Conservation (phyloP, 2,113 vertebrate species). For the Paedocypris sp. region DNA sequence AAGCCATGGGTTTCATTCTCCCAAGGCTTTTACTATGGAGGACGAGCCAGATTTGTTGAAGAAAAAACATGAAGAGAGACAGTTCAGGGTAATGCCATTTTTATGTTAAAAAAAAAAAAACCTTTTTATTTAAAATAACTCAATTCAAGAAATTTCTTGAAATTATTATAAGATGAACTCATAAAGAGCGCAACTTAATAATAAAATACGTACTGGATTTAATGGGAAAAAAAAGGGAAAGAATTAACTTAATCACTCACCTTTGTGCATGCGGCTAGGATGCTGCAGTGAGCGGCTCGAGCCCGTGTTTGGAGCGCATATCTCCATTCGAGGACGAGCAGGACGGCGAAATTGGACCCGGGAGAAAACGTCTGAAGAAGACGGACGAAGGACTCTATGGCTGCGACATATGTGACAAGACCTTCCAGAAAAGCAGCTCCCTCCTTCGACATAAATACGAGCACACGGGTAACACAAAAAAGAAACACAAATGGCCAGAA, state of each 20-base stretch:
- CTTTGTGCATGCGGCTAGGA: too few relatives aligned
- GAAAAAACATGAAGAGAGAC: conserved; percentile 56
- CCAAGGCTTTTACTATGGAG: conserved; percentile 57
- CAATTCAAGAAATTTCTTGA: too few relatives aligned
- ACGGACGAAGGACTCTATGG: conserved; percentile 68
- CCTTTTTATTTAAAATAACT: too few relatives aligned
- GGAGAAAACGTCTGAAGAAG: conserved; percentile 64
- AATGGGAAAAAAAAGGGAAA: too few relatives aligned
- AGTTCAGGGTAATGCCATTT: conserved; percentile 62
- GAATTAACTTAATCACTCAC: too few relatives aligned
- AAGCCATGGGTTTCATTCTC: conserved; percentile 49
- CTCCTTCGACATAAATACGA: conserved; percentile 73
- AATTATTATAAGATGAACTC: too few relatives aligned
- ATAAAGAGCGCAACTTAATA: too few relatives aligned
- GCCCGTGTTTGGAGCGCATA: conserved; percentile 57
- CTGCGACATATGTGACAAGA: conserved; percentile 72
- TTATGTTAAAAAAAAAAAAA: too few relatives aligned
- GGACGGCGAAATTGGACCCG: conserved; percentile 49
- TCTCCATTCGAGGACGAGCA: conserved; percentile 56
- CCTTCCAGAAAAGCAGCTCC: conserved; percentile 76
- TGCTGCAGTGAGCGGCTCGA: too few relatives aligned
- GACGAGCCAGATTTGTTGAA: conserved; percentile 52
- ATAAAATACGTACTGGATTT: too few relatives aligned
- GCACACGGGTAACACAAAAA: conserved; percentile 64
- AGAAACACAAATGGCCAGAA: too few relatives aligned